Evolutionary conservation across 2,888 invertebrate species (phyloP).

Genomic region (Rotaria socialis): DNA sequence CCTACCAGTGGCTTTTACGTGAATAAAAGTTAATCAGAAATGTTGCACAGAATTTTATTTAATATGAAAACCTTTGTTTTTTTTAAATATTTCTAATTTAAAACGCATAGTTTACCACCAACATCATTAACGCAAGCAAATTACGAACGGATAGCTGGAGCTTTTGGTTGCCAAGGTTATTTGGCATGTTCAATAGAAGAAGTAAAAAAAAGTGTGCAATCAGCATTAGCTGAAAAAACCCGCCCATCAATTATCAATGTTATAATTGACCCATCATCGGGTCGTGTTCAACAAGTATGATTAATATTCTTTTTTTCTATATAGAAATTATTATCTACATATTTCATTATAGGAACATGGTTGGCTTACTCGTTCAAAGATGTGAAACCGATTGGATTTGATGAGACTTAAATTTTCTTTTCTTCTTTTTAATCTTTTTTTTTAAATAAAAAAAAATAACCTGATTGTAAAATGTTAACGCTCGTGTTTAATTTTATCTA

Average conservation of each 20-base stretch:
- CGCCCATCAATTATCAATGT: constrained; percentile 44
- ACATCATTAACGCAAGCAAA: constrained; percentile 40
- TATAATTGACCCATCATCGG: constrained; percentile 42
- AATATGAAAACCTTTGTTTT: too few species aligned
- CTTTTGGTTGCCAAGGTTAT: constrained; percentile 45
- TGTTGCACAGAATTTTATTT: too few species aligned
- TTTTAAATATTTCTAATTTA: too few species aligned
- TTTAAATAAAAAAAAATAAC: neutral
- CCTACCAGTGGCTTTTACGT: too few species aligned
- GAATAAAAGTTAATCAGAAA: too few species aligned
- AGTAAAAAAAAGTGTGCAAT: constrained; percentile 29
- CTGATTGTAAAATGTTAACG: neutral
- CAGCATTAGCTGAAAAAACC: constrained; percentile 37
- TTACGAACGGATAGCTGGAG: constrained; percentile 42
- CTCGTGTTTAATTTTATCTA: too few species aligned
- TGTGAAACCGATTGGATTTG: neutral
- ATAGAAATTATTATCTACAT: neutral
- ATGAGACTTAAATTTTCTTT: neutral
- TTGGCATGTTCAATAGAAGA: constrained; percentile 40
- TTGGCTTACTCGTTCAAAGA: constrained; percentile 28
- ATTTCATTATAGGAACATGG: neutral
- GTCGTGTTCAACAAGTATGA: constrained; percentile 43
- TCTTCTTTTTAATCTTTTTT: neutral
- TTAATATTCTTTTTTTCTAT: neutral
- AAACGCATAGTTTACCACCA: constrained; percentile 40